Conservation (phyloP, 2,888 invertebrate genomes). For the Oscheius sp. region DNA sequence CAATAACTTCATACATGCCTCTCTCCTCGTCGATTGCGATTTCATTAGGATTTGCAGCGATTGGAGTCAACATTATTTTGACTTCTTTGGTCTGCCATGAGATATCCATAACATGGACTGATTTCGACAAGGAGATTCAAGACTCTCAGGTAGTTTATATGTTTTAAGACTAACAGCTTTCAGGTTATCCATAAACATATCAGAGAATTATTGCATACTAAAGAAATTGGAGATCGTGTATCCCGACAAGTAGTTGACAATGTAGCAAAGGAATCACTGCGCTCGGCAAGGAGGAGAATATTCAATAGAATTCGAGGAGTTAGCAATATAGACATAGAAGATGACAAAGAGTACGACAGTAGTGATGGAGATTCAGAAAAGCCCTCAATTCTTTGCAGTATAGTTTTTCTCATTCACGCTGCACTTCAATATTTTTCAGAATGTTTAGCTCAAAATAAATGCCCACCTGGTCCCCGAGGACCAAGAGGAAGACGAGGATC, state of each 20-base stretch:
- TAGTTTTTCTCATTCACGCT: too few relatives aligned
- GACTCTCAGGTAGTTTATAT: background rate
- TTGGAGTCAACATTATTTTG: background rate
- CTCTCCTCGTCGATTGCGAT: background rate
- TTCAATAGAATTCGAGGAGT: too few relatives aligned
- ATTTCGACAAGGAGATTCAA: background rate
- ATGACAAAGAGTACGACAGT: too few relatives aligned
- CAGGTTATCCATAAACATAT: background rate
- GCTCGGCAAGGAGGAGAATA: background rate
- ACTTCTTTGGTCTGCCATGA: constrained; percentile 9
- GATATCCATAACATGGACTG: constrained; percentile 1
- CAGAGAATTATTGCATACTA: background rate
- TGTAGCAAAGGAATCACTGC: background rate
- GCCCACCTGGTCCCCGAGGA: background rate
- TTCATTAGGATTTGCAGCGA: constrained; percentile 5
- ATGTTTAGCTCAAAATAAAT: background rate
- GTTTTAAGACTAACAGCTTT: background rate
- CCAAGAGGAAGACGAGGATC: background rate
- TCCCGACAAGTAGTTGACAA: background rate
- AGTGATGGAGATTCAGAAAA: too few relatives aligned
- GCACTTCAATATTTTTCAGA: too few relatives aligned
- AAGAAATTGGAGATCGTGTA: background rate
- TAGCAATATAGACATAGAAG: too few relatives aligned
- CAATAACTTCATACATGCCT: background rate
- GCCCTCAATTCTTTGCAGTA: too few relatives aligned